Base-by-base conservation (phyloP, 2,113 vertebrate genomes). In the Chaetodon trifascialis region DNA sequence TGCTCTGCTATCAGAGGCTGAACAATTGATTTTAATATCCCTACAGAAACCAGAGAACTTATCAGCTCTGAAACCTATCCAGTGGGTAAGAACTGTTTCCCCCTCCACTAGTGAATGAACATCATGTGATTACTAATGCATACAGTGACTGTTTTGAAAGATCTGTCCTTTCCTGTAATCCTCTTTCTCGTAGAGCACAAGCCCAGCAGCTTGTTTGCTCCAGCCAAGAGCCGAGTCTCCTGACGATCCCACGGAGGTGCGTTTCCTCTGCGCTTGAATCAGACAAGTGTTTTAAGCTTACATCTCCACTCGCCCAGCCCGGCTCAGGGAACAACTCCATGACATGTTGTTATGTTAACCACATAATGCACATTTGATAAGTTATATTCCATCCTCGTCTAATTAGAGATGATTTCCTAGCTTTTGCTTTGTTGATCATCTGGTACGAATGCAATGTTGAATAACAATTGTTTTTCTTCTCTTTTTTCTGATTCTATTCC, bases 31-130 rank as follows among this genome's bases (percentile, higher is more conserved):
- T 47, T 65, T 42, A 2, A 71, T 79, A 34, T 83, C 66, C 54
- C 64, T 9, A 73, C 73, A 93, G 91, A 94, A 76, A 91, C 85
- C 56, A 78, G 77, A 76, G 88, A 92, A 77, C 64, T 72, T 15
- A 7, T 63, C 38, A 92, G 84, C 49, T 68, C 81, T 67, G 91
- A 93, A 81, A 84, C 6, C 0, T 46, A 74, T 67, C 73, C 68
- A 25, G 2, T 34, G 4, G 85, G 86, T 94, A 79, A 83, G 79
- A 65, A 36, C 1, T 5, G 1, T 21, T 79, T 73, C 47, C 19
- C 23, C 7, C 60, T 11, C 15, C 7, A 17, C 8, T 17, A 7
- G 6, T 30, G 10, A 46, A 58, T n/a, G 10, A 46, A 58, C 17
- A 7, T 0, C 3, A 36, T 5, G 47, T 78, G 38, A 5, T 65